A percentile compares a stretch with the other conserved stretches of the same genome.
phyloP scores from a whole-genome alignment of 2,797 vertebrate genomes.

The Nannoperca obscura region DNA sequence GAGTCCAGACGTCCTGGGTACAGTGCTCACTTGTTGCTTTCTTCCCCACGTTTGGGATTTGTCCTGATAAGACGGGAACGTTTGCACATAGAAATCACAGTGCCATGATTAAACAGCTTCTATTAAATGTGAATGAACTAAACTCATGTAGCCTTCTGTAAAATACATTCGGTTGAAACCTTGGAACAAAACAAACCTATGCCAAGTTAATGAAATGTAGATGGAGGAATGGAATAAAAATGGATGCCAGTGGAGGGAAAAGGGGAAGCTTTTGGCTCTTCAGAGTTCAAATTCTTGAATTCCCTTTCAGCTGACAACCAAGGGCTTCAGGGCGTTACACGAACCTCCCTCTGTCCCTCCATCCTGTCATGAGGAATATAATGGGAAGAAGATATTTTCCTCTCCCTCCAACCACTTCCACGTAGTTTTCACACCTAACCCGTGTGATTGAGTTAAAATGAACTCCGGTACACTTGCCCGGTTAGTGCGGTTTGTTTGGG shows the following conservation, averaged over 20 bases:
- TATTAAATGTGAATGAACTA: constrained; percentile 36
- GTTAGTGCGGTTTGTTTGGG: background rate
- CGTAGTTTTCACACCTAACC: background rate
- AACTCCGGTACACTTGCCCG: background rate
- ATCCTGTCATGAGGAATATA: background rate
- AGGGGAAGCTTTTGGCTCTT: constrained; percentile 17
- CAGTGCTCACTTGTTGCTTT: background rate
- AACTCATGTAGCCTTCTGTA: constrained; percentile 32
- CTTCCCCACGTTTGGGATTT: background rate
- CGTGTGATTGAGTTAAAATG: background rate
- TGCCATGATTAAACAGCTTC: constrained; percentile 21
- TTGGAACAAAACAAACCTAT: constrained; percentile 42
- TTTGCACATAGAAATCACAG: constrained; percentile 11
- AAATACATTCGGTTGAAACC: constrained; percentile 40
- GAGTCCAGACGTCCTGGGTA: constrained; percentile 1
- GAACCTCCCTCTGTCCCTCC: constrained; percentile 13
- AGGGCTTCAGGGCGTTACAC: constrained; percentile 16
- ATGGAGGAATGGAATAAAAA: constrained; percentile 45
- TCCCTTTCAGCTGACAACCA: constrained; percentile 15
- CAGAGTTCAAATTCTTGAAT: constrained; percentile 28
- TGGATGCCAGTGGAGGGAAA: constrained; percentile 15
- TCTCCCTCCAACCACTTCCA: background rate
- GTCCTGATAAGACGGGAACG: background rate
- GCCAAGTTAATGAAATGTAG: constrained; percentile 54
- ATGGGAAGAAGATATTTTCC: background rate